Base-by-base conservation (phyloP, 2,888 invertebrate genomes). In the Archips xylosteana region DNA sequence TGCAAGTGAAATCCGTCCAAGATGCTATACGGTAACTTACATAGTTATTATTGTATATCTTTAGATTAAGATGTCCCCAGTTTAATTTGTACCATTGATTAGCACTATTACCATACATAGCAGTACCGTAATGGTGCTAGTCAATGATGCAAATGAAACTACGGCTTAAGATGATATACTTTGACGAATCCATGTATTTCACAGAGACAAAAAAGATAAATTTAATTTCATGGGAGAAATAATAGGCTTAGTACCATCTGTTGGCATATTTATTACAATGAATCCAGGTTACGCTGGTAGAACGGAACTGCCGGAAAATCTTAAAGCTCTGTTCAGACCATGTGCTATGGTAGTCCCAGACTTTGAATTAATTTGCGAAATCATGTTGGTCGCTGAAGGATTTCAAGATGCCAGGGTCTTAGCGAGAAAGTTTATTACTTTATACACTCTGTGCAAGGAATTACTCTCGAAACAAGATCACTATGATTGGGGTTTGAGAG, bases 331-430 rank as follows among this genome's bases (percentile, higher is more conserved):
- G 42, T 97, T 95, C 83, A 96, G 99, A 82, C 99, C 99, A 0
- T 99, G 99, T 89, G 99, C 99, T 57, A 99, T 99, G 99, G 98
- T 99, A 0, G 99, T 99, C 0, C 99, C 99, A 0, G 99, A 99
- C 90, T 99, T 99, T 87, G 99, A 99, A 89, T 89, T 99, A 71
- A 99, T 99, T 85, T 99, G 98, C 90, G 99, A 99, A 95, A 99
- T 99, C 80, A 99, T 99, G 99, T 96, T 99, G 89, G 99, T 99
- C 0, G 99, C 99, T 61, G 99, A 99, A 95, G 99, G 99, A 13
- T 99, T 99, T 87, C 97, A 99, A 87, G 99, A 99, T 81, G 99
- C 99, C 0, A 96, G 97, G 83, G 96, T 99, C 68, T 92, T 99
- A 59, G 99, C 99, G 0, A 95, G 99, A 76, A 99, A 99, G 90